A percentile compares a stretch with the other conserved stretches of the same genome.
phyloP scores from a whole-genome alignment of 2,888 invertebrate species.

The Lasioglossum figueresi region DNA sequence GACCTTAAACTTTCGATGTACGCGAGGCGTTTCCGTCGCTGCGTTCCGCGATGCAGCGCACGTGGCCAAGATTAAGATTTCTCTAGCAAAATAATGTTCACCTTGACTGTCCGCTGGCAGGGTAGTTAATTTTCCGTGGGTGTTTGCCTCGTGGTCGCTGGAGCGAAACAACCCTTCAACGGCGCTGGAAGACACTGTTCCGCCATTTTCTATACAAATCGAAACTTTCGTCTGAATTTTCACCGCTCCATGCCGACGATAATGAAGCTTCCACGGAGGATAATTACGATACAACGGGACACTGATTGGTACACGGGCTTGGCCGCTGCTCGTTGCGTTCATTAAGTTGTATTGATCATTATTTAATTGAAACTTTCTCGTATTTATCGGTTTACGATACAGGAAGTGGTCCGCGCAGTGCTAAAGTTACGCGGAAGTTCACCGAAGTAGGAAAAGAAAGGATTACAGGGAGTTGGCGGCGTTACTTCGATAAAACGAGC shows the following conservation, averaged over 20 bases:
- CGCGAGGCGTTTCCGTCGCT: constrained; percentile 52
- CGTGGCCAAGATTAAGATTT: constrained; percentile 50
- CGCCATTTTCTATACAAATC: constrained; percentile 5
- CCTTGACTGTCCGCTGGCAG: constrained; percentile 23
- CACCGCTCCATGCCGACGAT: background rate
- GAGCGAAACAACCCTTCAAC: background rate
- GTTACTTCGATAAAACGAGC: constrained; percentile 1
- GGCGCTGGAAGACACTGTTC: background rate
- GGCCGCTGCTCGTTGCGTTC: background rate
- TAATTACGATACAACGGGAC: background rate
- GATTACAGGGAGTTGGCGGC: background rate
- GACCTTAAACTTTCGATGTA: constrained; percentile 70
- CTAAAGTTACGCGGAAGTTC: background rate
- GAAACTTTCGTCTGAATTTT: background rate
- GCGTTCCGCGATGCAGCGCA: constrained; percentile 47
- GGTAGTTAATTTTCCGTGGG: constrained; percentile 14
- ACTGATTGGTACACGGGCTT: background rate
- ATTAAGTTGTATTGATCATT: constrained; percentile 15
- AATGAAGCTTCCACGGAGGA: background rate
- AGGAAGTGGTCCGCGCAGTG: background rate
- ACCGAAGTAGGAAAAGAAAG: background rate
- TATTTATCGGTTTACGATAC: constrained; percentile 21
- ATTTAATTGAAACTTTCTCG: constrained; percentile 34
- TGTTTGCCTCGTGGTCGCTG: background rate
- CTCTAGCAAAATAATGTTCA: constrained; percentile 20